phyloP scores from a whole-genome alignment of 2,797 vertebrate species.

The Spheniscus humboldti region DNA sequence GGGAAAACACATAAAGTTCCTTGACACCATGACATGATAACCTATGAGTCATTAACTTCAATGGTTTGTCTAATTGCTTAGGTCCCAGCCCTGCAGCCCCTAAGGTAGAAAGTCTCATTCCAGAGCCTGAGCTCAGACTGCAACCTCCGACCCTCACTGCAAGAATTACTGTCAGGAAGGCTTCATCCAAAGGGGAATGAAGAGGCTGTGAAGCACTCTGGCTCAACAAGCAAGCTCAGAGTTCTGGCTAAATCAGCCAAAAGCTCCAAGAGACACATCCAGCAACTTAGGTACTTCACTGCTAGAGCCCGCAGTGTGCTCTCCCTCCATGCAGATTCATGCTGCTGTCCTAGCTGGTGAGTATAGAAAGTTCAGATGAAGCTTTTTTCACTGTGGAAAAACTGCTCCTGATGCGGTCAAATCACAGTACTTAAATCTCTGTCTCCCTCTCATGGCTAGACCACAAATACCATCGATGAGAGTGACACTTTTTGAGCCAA shows the following conservation, averaged over 20 bases:
- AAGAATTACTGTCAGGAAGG: not conserved
- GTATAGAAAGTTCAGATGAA: not conserved
- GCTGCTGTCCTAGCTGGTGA: not conserved
- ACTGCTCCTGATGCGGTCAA: not conserved
- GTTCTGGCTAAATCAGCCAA: not conserved
- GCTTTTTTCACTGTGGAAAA: not conserved
- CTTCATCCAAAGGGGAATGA: not conserved
- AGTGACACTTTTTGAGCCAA: not conserved
- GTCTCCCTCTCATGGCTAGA: constrained; percentile 38
- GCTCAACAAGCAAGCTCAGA: accelerated
- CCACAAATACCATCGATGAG: not conserved
- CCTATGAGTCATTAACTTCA: constrained; percentile 47
- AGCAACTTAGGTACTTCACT: not conserved
- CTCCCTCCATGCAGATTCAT: not conserved
- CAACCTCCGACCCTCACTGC: not conserved
- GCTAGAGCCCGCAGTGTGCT: not conserved
- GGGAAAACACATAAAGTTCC: constrained; percentile 37
- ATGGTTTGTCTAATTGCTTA: constrained; percentile 2
- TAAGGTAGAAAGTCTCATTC: not conserved
- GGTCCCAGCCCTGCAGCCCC: not conserved
- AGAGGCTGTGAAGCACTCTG: not conserved
- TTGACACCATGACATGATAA: constrained; percentile 33
- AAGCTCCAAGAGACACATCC: not conserved
- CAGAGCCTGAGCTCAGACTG: not conserved
- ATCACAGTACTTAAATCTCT: not conserved